These are phyloP conservation scores for Scaptomyza caliginosa DNA, from an alignment of 2,888 invertebrate species.

Conservation along the genomic window DNA sequence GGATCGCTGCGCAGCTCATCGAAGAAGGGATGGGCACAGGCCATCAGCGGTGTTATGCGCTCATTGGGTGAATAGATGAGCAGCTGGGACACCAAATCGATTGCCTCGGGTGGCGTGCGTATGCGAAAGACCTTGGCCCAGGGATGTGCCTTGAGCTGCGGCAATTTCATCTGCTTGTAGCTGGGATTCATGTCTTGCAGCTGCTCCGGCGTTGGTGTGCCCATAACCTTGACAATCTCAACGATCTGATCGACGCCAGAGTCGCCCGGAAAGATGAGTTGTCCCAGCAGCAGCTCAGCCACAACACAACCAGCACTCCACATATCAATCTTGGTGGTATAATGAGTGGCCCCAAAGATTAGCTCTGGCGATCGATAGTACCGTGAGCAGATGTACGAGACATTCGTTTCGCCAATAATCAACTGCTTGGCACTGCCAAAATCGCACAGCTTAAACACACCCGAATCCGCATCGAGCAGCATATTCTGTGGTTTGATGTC, in stretches of 20 bases:
- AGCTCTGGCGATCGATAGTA: conserved; percentile 99
- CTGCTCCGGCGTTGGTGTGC: conserved; percentile 98
- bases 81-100: conserved; percentile 94
- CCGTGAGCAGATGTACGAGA: conserved; percentile 99
- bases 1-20: conserved; percentile 98
- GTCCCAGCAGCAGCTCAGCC: conserved; percentile 97
- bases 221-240: conserved; percentile 99
- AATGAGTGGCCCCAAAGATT: conserved; percentile 99
- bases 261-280: conserved; percentile 99
- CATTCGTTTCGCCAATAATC: conserved; percentile 97
- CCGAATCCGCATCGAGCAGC: conserved; percentile 97
- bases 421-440: conserved; percentile 99
- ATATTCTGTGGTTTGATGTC: conserved; percentile 99
- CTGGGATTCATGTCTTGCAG: conserved; percentile 99
- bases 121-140: conserved; percentile 99
- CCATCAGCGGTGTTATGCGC: conserved; percentile 96
- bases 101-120: conserved; percentile 95
- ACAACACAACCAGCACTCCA: conserved; percentile 99
- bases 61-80: conserved; percentile 98
- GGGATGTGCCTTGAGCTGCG: conserved; percentile 99
- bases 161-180: conserved; percentile 99
- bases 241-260: conserved; percentile 99
- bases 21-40: conserved; percentile 99
- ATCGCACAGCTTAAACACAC: conserved; percentile 98
- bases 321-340: conserved; percentile 97